Base-by-base conservation (phyloP, 2,888 invertebrate genomes). In the Rhagonycha lutea region DNA sequence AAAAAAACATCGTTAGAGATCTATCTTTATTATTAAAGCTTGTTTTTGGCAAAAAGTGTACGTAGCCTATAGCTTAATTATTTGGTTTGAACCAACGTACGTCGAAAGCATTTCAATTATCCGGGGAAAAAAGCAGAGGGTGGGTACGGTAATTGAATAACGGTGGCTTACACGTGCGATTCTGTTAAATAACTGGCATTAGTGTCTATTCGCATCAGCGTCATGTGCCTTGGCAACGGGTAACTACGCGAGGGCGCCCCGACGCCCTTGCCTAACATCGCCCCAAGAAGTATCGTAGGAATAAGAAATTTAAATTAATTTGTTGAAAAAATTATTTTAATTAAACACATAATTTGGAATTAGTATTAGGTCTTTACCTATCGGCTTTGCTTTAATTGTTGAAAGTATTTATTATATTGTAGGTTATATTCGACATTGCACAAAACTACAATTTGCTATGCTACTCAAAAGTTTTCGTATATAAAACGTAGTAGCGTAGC, bases 181-280 rank as follows among this genome's bases (percentile, higher is more conserved):
- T 78, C 81, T 74, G 79, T 79, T 78, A 81, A 82, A 81, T 82
- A 82, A 81, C 80, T 77, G 79, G 80, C 80, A 82, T 82, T 82
- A 82, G 76, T 79, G 80, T 82, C 82, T 77, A 79, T 78, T 79
- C 81, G 77, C 80, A 81, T 82, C 80, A 82, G 70, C 80, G 79
- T 81, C 82, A 80, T 75, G 75, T 70, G 74, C 80, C 82, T 75
- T 82, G 79, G 79, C 81, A 80, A 80, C 80, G 69, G 76, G 79
- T 79, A 70, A 72, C 74, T 75, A 78, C 65, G 73, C 76, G 70
- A 77, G 76, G 73, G 73, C 77, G 77, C 68, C 77, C 69, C 69
- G 77, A 71, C 77, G 77, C 77, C 74, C 77, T 73, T 68, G 61
- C 62, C 68, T 14, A 68, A 29, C 68, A n/a, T 47, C 47, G 47